These are phyloP conservation scores for Melolontha melolontha DNA, from an alignment of 2,888 invertebrate genomes.

Conservation along the genomic window DNA sequence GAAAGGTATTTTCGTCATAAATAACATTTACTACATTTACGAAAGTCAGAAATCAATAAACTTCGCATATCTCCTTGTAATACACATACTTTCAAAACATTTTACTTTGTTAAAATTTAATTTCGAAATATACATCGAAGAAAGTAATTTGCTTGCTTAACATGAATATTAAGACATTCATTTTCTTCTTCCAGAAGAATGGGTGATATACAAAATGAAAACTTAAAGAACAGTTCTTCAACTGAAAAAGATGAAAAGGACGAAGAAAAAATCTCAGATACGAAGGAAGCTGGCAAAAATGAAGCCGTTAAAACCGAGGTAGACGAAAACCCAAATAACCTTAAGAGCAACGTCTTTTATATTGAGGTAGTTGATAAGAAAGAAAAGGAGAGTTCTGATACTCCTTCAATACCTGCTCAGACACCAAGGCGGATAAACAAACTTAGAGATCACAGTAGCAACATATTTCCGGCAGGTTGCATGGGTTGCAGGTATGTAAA, in stretches of 20 bases:
- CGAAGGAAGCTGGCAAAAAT: neutral
- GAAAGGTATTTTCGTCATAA: too few relatives aligned
- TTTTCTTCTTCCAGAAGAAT: conserved; percentile 15
- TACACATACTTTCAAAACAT: too few relatives aligned
- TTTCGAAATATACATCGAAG: too few relatives aligned
- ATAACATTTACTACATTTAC: too few relatives aligned
- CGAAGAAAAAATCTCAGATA: neutral
- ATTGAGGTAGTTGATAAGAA: conserved; percentile 20
- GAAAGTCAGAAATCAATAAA: too few relatives aligned
- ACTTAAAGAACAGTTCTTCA: neutral
- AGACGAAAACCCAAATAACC: conserved; percentile 3
- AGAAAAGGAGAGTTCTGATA: conserved; percentile 8
- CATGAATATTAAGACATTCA: neutral
- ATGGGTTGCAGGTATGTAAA: conserved; percentile 53
- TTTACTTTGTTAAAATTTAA: too few relatives aligned
- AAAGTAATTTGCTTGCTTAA: too few relatives aligned
- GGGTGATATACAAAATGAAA: conserved; percentile 13
- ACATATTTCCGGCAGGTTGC: conserved; percentile 55
- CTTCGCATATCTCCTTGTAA: too few relatives aligned
- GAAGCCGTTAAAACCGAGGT: neutral
- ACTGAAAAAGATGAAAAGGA: neutral
- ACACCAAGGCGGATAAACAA: conserved; percentile 48
- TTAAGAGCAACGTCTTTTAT: conserved; percentile 25
- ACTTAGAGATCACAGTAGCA: conserved; percentile 50
- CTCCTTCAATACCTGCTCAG: neutral